Conservation (phyloP, 2,888 invertebrate genomes). For the Elmis aenea region DNA sequence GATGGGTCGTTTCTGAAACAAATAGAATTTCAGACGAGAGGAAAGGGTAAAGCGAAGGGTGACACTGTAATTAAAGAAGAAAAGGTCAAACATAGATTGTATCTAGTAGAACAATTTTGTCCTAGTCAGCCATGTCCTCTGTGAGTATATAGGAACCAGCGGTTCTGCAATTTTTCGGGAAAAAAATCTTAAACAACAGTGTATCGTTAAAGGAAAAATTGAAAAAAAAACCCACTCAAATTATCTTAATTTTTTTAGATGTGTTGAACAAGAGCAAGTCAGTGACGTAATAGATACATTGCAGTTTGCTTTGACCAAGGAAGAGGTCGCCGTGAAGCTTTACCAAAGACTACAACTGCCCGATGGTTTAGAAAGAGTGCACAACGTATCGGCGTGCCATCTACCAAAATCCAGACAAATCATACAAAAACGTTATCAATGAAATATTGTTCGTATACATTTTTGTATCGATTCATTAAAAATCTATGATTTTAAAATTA, state of each 20-base stretch:
- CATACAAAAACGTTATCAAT: constrained; percentile 50
- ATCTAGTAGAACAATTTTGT: constrained; percentile 41
- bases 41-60: constrained; percentile 26
- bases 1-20: not conserved
- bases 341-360: constrained; percentile 35
- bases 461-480: no score
- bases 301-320: constrained; percentile 42
- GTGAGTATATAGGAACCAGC: constrained; percentile 51
- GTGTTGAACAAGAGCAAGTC: constrained; percentile 51
- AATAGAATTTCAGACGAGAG: not conserved
- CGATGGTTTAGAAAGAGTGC: constrained; percentile 43
- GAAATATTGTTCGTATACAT: no score
- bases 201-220: constrained; percentile 72
- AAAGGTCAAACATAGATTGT: constrained; percentile 37
- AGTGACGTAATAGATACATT: constrained; percentile 47
- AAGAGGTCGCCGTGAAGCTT: constrained; percentile 41
- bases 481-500: not conserved
- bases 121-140: constrained; percentile 51
- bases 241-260: constrained; percentile 53
- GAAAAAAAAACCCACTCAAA: constrained; percentile 61
- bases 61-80: constrained; percentile 39
- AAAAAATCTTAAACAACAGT: constrained; percentile 64
- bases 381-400: constrained; percentile 51
- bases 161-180: constrained; percentile 63
- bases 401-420: constrained; percentile 51